Evolutionary conservation across 2,113 vertebrate species (phyloP), one percentile per base, ranked within the genome.

Genomic region (Nicator chloris): DNA sequence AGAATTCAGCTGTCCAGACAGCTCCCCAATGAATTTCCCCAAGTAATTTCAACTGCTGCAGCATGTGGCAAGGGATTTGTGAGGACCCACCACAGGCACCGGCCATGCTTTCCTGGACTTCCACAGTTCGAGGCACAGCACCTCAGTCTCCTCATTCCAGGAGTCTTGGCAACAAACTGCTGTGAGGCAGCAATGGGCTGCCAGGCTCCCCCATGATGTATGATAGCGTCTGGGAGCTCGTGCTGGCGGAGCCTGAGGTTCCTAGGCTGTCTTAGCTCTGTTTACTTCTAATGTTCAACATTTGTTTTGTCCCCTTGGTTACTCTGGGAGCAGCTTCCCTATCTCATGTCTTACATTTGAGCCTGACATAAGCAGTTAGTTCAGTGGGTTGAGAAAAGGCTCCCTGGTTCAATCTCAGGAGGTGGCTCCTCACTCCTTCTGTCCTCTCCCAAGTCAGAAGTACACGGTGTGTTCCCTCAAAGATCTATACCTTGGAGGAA

Each of bases 181-280:
- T 63, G 26, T 12, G 53, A 72, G 53, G n/a, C 5, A 5, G 70
- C 51, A 64, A 5, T 0, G 4, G 30, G 54, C 33, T 66, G 60
- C n/a, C 71, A 86, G 47, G 44, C 54, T 78, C 70, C 12, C 26
- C 40, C 39, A 1, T 16, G 42, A 53, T 53, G 31, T 50, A 69
- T 0, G 1, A 37, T 11, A 27, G 9, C 2, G 31, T 20, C 59
- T 3, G 1, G 71, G 24, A 0, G 0, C 14, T 92, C 40, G 44
- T 3, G 39, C 19, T 70, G 47, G 14, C 61, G 21, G 11, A 91
- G 51, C 21, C 47, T 28, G 10, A 69, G 40, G 66, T 69, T 93
- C 53, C 66, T 24, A 69, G 54, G 76, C 84, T 90, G 50, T 49
- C 57, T 71, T 33, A 68, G 57, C 20, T 72, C 85, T 95, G 85